phyloP scores from a whole-genome alignment of 2,888 invertebrate genomes.

The Cryptosula pallasiana region DNA sequence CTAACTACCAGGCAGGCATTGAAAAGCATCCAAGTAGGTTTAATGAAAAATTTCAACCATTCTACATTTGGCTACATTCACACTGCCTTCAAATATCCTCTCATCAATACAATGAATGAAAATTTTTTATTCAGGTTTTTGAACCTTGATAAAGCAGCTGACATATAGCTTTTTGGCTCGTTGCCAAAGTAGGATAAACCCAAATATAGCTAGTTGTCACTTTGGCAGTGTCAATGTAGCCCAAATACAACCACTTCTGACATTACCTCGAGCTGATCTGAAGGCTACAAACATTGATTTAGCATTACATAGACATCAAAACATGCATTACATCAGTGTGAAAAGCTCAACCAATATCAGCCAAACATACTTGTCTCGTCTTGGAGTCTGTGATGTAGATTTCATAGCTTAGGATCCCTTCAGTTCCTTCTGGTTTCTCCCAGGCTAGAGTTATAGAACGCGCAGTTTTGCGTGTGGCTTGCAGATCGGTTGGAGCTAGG shows the following conservation, averaged over 20 bases:
- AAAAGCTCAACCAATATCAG: no score
- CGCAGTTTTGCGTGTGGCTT: slow-evolving; percentile 59
- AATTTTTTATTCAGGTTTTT: no score
- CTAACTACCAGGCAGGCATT: no score
- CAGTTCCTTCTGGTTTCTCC: slow-evolving; percentile 75
- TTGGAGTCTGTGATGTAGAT: slow-evolving; percentile 77
- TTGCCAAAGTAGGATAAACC: background rate
- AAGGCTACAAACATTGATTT: background rate
- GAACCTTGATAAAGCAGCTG: no score
- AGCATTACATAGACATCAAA: no score
- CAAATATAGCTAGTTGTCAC: background rate
- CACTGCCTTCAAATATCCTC: no score
- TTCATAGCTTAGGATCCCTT: slow-evolving; percentile 76
- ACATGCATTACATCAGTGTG: no score
- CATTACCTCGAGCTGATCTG: background rate
- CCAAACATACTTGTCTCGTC: slow-evolving; percentile 33
- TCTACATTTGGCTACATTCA: no score
- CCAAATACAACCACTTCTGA: background rate
- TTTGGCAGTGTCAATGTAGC: background rate
- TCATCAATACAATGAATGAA: no score
- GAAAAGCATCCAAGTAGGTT: no score
- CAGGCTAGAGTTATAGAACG: slow-evolving; percentile 63
- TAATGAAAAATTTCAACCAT: no score
- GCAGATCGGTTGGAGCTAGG: slow-evolving; percentile 85
- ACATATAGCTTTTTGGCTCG: no score